Evolutionary conservation across 1,140 invertebrate genomes (phyloP), one percentile per base, ranked within the genome.

Genomic region (Pygmarrhopalites habei): DNA sequence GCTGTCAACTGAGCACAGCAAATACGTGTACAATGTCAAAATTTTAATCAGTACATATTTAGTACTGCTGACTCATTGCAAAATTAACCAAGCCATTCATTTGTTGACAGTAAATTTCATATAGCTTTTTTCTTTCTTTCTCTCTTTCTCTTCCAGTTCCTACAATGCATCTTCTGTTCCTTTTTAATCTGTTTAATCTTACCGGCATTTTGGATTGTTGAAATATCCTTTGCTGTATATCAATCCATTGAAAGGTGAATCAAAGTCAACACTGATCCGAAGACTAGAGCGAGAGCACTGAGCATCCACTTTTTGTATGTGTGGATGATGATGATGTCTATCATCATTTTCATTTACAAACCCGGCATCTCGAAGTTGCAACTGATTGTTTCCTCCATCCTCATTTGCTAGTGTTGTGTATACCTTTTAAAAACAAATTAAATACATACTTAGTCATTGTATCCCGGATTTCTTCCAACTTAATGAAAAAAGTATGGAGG

Each of bases 221-320:
- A 81, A 81, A 62, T 82, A 80, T 15, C 85, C 84, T 72, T 87
- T 86, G 67, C 84, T 86, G 77, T 86, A 88, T 30, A 88, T 81
- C 19, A 87, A 79, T n/a, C 86, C 86, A 64, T 84, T 79, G 67
- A 85, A 87, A 1, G 81, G 75, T 43, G 80, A 77, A 2, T 80
- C 76, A 71, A 87, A 87, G 28, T 83, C 79, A 0, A 88, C 77
- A 30, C 80, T 80, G 1, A 88, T 85, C 32, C 79, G 75, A 70
- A 87, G 85, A 17, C 76, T 80, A 2, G 76, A 74, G 4, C 43
- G 41, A 25, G 60, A 55, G 68, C 85, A 87, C 71, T 84, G 79
- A 0, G 86, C 84, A 62, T 86, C 79, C n/a, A 87, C 80, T 25
- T 72, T 73, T 32, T 77, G 72, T 59, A 84, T 74, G 56, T 78